Conservation (phyloP, 2,797 vertebrate genomes). For the Squalus acanthias region DNA sequence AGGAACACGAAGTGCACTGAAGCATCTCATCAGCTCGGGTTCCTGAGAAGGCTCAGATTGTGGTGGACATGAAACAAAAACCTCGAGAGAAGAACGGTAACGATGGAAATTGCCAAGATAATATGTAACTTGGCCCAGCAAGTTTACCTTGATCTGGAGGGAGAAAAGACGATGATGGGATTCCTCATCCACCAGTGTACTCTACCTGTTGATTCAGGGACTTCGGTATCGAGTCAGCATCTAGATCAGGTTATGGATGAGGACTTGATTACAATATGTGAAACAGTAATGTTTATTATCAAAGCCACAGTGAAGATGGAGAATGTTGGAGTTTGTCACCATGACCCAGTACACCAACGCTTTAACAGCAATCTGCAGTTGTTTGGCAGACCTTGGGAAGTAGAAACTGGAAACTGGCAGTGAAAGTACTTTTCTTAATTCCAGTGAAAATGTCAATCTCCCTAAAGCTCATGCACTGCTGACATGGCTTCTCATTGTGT, state of each 20-base stretch:
- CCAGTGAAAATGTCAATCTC: neutral
- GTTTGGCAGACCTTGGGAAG: neutral
- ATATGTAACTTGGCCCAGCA: neutral
- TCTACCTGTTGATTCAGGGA: neutral
- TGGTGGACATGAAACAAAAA: neutral
- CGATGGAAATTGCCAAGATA: neutral
- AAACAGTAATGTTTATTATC: neutral
- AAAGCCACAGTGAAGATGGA: neutral
- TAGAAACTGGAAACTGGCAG: neutral
- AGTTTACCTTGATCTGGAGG: neutral
- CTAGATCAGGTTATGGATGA: neutral
- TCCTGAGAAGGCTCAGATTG: neutral
- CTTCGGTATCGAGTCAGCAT: too few relatives aligned
- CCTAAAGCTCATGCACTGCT: neutral
- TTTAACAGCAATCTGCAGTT: neutral
- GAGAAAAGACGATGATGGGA: neutral
- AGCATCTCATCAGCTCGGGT: neutral
- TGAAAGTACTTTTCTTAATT: neutral
- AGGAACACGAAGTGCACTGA: neutral
- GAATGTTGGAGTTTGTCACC: neutral
- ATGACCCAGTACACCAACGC: neutral
- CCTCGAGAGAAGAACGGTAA: neutral
- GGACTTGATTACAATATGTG: neutral
- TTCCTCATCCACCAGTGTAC: conserved; percentile 1
- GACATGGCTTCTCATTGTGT: neutral